Conservation (phyloP, 2,888 invertebrate genomes). For the Stenodema calcarata region DNA sequence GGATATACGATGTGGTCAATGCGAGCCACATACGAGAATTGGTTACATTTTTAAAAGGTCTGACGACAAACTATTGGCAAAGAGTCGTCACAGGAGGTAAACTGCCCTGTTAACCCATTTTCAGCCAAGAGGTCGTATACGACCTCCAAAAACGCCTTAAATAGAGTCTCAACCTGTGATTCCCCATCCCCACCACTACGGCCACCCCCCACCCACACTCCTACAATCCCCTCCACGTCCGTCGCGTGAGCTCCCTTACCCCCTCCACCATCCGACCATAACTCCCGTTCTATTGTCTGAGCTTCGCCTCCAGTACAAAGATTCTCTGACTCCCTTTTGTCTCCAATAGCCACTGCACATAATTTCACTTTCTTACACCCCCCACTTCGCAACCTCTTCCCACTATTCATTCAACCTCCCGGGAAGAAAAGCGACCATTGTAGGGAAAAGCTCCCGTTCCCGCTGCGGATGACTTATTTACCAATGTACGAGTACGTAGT, state of each 20-base stretch:
- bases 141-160: no score
- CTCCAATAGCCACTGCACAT: background rate
- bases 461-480: background rate
- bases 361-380: background rate
- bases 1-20: no score
- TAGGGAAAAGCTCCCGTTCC: background rate
- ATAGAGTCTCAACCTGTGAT: no score
- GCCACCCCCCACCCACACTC: background rate
- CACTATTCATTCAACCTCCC: background rate
- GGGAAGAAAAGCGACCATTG: background rate
- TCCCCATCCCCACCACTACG: background rate
- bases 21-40: no score
- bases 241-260: background rate
- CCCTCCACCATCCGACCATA: no score
- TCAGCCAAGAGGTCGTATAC: no score
- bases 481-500: background rate
- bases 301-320: background rate
- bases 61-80: no score
- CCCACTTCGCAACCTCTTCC: no score
- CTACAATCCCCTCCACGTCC: no score
- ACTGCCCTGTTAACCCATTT: no score
- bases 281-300: background rate
- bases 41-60: no score
- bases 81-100: no score
- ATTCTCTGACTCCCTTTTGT: background rate